These are phyloP conservation scores for Pseudorhiza aurosa DNA, from an alignment of 30 jellyfish, hydroid and myxozoan species.

Conservation along the genomic window DNA sequence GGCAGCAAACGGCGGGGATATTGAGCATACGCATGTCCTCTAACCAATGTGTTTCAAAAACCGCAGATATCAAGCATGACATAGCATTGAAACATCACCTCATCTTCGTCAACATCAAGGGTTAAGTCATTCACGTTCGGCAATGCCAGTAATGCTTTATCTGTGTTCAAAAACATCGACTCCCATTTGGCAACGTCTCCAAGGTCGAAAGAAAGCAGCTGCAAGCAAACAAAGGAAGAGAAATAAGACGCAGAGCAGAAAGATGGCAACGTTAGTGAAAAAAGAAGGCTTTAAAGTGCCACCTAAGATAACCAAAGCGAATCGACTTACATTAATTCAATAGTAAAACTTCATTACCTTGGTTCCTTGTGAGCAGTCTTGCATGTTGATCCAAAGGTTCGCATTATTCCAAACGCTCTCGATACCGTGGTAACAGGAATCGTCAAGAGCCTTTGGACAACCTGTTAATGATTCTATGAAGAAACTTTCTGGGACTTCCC, in stretches of 20 bases:
- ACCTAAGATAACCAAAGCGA: too few relatives aligned
- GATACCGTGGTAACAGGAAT: constrained; percentile 83
- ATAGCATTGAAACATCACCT: too few relatives aligned
- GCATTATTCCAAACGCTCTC: constrained; percentile 92
- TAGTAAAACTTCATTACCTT: constrained; percentile 79
- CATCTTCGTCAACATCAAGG: constrained; percentile 87
- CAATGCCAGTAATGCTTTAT: constrained; percentile 76
- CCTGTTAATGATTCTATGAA: constrained; percentile 95
- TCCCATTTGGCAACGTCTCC: constrained; percentile 97
- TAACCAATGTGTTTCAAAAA: too few relatives aligned
- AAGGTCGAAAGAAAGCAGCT: constrained; percentile 86
- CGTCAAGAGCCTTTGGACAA: constrained; percentile 79
- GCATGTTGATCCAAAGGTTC: constrained; percentile 96
- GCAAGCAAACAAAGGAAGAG: constrained; percentile 5
- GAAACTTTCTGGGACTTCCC: constrained; percentile 96
- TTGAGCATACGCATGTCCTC: too few relatives aligned
- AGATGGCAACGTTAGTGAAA: too few relatives aligned
- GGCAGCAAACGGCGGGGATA: too few relatives aligned
- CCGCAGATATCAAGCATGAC: too few relatives aligned
- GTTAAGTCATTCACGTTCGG: constrained; percentile 73
- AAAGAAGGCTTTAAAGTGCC: too few relatives aligned
- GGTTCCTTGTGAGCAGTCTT: constrained; percentile 96
- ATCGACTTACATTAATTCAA: too few relatives aligned
- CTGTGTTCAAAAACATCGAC: constrained; percentile 88
- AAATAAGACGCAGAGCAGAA: too few relatives aligned